Evolutionary conservation across 1,140 invertebrate species (phyloP).

Genomic region (Orchestia grillus): DNA sequence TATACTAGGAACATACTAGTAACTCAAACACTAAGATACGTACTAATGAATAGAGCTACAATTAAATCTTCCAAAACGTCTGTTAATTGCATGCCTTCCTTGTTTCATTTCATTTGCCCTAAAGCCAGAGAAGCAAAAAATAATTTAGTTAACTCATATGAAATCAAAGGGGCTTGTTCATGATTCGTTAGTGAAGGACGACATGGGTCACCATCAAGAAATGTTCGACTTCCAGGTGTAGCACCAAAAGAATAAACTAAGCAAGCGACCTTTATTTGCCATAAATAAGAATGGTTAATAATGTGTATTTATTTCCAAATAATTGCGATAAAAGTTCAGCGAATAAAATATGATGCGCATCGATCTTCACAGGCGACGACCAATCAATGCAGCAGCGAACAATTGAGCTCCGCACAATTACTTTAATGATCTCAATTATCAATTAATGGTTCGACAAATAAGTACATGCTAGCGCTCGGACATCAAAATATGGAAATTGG

Average conservation of each 20-base stretch:
- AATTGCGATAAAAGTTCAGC: neutral
- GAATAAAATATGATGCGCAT: neutral
- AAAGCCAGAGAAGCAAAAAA: neutral
- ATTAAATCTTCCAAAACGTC: too few species aligned
- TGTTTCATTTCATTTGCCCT: neutral
- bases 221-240: neutral
- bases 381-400: neutral
- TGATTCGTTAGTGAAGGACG: neutral
- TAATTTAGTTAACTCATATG: too few species aligned
- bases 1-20: too few species aligned
- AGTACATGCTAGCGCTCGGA: neutral
- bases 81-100: too few species aligned
- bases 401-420: neutral
- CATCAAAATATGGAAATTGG: neutral
- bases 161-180: too few species aligned
- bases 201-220: neutral
- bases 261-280: neutral
- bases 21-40: too few species aligned
- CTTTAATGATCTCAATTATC: neutral
- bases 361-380: neutral
- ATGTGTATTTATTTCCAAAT: neutral
- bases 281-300: neutral
- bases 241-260: neutral
- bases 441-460: neutral
- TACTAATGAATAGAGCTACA: too few species aligned